Evolutionary conservation across 2,113 vertebrate genomes (phyloP).

Genomic region (Sorex fumeus): DNA sequence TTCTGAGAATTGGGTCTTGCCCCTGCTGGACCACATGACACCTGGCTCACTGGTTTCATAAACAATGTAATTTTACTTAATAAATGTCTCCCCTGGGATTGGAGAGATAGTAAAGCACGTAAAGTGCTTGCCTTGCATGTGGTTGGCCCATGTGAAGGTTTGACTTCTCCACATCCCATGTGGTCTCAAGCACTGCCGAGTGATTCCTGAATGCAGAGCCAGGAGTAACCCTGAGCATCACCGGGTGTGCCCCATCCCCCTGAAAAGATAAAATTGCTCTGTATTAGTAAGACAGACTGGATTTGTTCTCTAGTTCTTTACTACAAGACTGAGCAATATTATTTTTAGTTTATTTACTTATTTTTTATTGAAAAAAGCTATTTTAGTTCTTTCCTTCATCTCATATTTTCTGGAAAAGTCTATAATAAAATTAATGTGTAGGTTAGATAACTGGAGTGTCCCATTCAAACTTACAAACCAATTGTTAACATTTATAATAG

Average conservation of each 20-base stretch:
- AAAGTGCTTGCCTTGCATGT: too few relatives aligned
- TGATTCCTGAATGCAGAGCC: too few relatives aligned
- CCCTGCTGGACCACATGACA: accelerated
- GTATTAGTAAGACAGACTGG: not conserved
- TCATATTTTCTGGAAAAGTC: not conserved
- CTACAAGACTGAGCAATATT: not conserved
- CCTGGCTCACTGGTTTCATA: accelerated
- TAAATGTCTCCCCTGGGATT: not conserved
- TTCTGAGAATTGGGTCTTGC: accelerated
- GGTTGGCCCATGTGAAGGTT: too few relatives aligned
- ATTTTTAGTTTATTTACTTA: not conserved
- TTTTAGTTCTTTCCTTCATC: not conserved
- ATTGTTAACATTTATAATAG: conserved; percentile 15
- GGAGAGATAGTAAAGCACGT: too few relatives aligned
- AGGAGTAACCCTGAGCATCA: too few relatives aligned
- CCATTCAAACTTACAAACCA: not conserved
- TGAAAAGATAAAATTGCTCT: too few relatives aligned
- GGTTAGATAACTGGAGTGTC: not conserved
- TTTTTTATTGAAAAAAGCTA: not conserved
- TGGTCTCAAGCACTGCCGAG: too few relatives aligned
- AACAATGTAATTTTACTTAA: not conserved
- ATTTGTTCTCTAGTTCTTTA: not conserved
- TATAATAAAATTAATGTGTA: not conserved
- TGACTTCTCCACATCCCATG: too few relatives aligned
- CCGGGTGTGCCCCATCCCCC: not conserved